Evolutionary conservation across 2,888 invertebrate genomes (phyloP).

Genomic region (Melanophora roralis): DNA sequence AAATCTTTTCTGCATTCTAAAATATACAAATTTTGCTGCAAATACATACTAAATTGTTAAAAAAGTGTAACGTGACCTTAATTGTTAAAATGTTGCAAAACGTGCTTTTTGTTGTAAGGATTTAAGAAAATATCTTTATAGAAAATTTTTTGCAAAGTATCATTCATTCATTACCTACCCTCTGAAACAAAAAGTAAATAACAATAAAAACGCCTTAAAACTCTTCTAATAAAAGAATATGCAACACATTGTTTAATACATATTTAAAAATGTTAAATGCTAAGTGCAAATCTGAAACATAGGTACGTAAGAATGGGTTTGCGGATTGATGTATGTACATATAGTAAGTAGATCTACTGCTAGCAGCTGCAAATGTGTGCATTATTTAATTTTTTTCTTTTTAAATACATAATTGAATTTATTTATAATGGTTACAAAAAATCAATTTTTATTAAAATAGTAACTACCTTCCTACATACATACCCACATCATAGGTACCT

Average conservation of each 20-base stretch:
- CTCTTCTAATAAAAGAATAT: too few species aligned
- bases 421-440: too few species aligned
- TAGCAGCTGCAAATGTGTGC: not conserved
- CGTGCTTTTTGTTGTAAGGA: constrained; percentile 35
- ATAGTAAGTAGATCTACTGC: not conserved
- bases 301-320: not conserved
- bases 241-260: not conserved
- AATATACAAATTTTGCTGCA: not conserved
- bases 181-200: not conserved
- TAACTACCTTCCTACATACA: too few species aligned
- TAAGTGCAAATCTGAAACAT: not conserved
- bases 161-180: not conserved
- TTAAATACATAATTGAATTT: too few species aligned
- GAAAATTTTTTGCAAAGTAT: too few species aligned
- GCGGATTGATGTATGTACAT: not conserved
- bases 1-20: too few species aligned
- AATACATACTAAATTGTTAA: not conserved
- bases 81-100: constrained; percentile 61
- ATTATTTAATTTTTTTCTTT: too few species aligned
- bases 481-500: too few species aligned
- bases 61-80: constrained; percentile 63
- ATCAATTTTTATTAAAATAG: too few species aligned
- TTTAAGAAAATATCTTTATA: not conserved
- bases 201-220: not conserved
- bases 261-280: not conserved